Evolutionary conservation across 2,113 vertebrate genomes (phyloP).

Genomic region (Salvelinus sp.): DNA sequence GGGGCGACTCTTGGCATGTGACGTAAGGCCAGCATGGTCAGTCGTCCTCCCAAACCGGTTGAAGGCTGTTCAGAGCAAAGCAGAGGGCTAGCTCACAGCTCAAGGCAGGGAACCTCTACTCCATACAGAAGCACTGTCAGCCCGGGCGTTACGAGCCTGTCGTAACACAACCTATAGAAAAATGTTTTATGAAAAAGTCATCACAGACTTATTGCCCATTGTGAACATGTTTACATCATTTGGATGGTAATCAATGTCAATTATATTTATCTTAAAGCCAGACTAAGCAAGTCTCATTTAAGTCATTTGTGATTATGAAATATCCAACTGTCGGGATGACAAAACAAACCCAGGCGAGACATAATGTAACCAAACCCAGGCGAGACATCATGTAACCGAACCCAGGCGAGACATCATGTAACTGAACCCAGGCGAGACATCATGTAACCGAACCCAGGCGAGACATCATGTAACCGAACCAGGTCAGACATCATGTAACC

Average conservation of each 20-base stretch:
- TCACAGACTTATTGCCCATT: neutral
- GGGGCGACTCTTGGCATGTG: neutral
- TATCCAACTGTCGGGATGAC: no score
- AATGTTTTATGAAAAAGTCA: neutral
- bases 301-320: no score
- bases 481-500: no score
- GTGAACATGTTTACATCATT: neutral
- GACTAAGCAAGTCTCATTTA: no score
- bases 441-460: no score
- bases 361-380: no score
- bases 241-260: neutral
- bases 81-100: conserved; percentile 11
- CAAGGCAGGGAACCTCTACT: conserved; percentile 3
- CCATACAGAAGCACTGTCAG: neutral
- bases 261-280: neutral
- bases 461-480: no score
- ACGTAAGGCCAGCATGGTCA: conserved; percentile 28
- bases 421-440: no score
- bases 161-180: neutral
- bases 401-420: no score
- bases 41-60: conserved; percentile 27
- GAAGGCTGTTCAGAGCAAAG: conserved; percentile 46
- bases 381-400: no score
- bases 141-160: no score
- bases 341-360: no score